Evolutionary conservation across 2,113 vertebrate genomes (phyloP), one percentile per base, ranked within the genome.

Genomic region (Pantherophis guttatus): DNA sequence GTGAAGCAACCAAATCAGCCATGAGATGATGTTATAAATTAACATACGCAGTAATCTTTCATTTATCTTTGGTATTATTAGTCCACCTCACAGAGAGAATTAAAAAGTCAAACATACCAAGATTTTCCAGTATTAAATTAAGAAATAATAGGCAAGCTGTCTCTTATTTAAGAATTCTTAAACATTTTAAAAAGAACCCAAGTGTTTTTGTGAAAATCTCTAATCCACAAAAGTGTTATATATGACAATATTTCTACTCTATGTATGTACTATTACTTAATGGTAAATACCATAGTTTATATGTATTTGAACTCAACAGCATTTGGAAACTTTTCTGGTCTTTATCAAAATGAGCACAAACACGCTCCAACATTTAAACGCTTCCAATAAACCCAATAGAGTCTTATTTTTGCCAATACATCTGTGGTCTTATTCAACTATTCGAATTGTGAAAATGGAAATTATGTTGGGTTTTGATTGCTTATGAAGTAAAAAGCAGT

Each of bases 21-120:
- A 88, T 70, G 86, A 88, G 48, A 88, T 54, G n/a, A 70, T 92
- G 91, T 70, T 70, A 88, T 59, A 70, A 92, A 70, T 88, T 65
- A 86, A 75, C 55, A 62, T 24, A 62, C 11, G 4, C 39, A 9
- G 48, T 75, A 86, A 86, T 39, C 75, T 86, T 90, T 90, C 92
- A 90, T 59, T 90, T 81, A 58, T 93, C 48, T 93, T 90, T 44
- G 39, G 48, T 52, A 86, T 39, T 52, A 59, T 53, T 58, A 53
- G 70, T 86, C 86, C 33, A 70, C 86, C 48, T 87, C 50, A 54
- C 13, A 70, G 9, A 65, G 8, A 88, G 52, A 92, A 52, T 23
- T 39, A 0, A 90, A 87, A 19, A 90, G 26, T 26, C 92, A 94
- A 93, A 58, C 39, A 58, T 54, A 58, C 13, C 39, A 24, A n/a